A percentile compares a stretch with the other conserved stretches of the same genome.
Evolutionary conservation across 2,113 vertebrate species (phyloP).

Genomic region (Ovis aries): DNA sequence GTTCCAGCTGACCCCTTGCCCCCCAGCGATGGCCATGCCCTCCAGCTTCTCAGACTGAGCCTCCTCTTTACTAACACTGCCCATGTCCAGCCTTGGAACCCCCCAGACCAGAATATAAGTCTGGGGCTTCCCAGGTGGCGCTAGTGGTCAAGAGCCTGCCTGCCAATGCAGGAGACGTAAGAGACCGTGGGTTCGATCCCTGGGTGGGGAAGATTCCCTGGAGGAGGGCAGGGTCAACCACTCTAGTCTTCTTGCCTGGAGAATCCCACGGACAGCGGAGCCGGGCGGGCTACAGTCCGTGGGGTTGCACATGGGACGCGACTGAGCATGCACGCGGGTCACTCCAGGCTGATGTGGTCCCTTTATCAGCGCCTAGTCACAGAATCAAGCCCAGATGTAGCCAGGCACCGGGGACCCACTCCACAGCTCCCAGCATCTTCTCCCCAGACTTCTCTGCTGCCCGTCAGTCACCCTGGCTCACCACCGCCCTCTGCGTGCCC

Average conservation of each 20-base stretch:
- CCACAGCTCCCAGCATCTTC: neutral
- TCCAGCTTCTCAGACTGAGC: neutral
- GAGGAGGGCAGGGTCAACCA: no score
- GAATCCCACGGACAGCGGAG: neutral
- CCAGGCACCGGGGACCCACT: fast-evolving
- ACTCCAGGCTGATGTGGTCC: fast-evolving
- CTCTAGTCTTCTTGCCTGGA: no score
- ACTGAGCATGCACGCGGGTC: fast-evolving
- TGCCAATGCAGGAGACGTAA: no score
- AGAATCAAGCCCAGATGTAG: neutral
- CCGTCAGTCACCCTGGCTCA: neutral
- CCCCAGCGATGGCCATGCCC: fast-evolving
- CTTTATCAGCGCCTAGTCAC: fast-evolving
- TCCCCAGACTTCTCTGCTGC: fast-evolving
- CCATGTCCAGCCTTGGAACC: fast-evolving
- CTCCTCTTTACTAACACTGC: neutral
- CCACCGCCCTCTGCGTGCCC: fast-evolving
- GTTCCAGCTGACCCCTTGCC: fast-evolving
- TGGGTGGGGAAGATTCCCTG: no score
- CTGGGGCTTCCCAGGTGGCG: no score
- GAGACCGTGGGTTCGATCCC: no score
- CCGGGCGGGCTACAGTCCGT: neutral
- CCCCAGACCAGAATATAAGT: neutral
- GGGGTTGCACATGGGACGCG: neutral
- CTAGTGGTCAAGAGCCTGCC: no score